Evolutionary conservation across 2,888 invertebrate species (phyloP), one percentile per base, ranked within the genome.

Genomic region (Caenorhabditis sulstoni): DNA sequence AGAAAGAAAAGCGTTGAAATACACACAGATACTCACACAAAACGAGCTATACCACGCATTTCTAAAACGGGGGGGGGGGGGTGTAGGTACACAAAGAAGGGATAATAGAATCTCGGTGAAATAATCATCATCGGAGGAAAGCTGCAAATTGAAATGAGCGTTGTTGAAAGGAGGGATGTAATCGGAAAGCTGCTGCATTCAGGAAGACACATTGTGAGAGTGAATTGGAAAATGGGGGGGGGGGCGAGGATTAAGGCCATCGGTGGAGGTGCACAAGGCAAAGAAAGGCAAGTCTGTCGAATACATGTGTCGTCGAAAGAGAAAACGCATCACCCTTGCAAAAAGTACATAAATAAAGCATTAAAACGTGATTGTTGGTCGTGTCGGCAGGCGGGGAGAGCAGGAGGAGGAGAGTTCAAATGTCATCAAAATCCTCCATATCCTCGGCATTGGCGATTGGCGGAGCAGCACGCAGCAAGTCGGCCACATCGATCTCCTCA

Each of bases 361-460:
- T 53, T 47, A 59, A 44, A 59, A 52, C 58, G 14, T 59, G 41
- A 52, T 59, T 68, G 50, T n/a, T 59, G 45, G 65, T 73, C 58
- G 50, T 64, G 50, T 41, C 11, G 20, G 16, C 14, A 11, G 29
- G 9, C 1, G 35, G 14, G 23, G 29, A 35, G n/a, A 9, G 8
- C 1, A n/a, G 8, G 22, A n/a, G n/a, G n/a, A n/a, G n/a, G n/a
- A n/a, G n/a, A 14, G 41, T 5, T 73, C 58, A 79, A 55, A 79
- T 74, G 52, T 74, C 79, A 44, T 79, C 79, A 23, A 79, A 79
- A 57, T 81, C 81, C 23, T 85, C 85, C 55, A 83, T 78, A 47
- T 85, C 85, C 9, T 85, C 83, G 22, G 79, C 74, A 20, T 70
- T 68, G 2, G 85, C 85, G 20, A 85, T 73, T 23, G 85, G 85